Base-by-base conservation (phyloP, 2,797 vertebrate species). In the Gambelia wislizenii region DNA sequence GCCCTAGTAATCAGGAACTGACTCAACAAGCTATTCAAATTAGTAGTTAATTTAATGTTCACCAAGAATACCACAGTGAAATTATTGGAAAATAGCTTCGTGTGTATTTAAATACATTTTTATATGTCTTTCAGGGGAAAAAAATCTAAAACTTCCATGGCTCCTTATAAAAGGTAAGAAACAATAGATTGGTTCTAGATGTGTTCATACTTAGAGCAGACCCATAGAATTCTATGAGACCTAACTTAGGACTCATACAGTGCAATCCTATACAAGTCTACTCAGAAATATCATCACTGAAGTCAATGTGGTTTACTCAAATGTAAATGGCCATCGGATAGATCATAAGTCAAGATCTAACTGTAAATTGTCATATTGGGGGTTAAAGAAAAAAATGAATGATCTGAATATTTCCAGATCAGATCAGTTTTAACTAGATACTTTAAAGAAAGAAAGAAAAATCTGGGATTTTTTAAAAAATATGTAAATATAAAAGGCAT, bases 11-110 rank as follows among this genome's bases (percentile, higher is more conserved):
- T 69, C 75, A 78, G 61, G 64, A 36, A 44, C 75, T 70, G 74
- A 70, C 30, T 84, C 83, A 89, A 84, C 82, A 56, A 84, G 83
- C 47, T n/a, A 56, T 70, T 78, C 74, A 78, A n/a, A 69, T 56
- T 44, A 16, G 27, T 33, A 20, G n/a, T 84, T 78, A n/a, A 89
- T 84, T 84, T 82, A 69, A 59, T 69, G 39, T 84, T 42, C 47
- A 22, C 16, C 44, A 75, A 61, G 36, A 30, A 49, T 9, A 39
- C 47, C 87, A 78, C 8, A 69, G 25, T 42, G 2, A 47, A 42
- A 18, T 76, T 67, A 25, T 27, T 84, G 59, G 27, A 78, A 77
- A 56, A 42, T 4, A 75, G 42, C 64, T 10, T 2, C n/a, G 10
- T 56, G 10, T n/a, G 39, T 87, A n/a, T 61, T 75, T 74, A 75